Evolutionary conservation across 2,797 vertebrate genomes (phyloP).

Genomic region (Acipenser oxyrinchus): DNA sequence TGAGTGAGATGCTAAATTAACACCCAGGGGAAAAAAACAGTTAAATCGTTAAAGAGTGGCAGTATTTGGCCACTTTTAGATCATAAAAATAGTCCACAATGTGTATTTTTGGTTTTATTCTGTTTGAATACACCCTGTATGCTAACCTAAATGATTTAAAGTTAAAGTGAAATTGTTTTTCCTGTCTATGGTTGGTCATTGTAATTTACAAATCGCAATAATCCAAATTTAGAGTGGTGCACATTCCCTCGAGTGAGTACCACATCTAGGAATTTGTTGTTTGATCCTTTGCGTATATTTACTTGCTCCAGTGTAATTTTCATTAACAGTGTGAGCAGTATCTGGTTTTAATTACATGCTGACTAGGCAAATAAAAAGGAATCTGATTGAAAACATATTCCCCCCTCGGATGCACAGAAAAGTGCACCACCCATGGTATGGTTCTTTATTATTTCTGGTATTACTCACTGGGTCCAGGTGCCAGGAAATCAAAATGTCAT

Average conservation of each 20-base stretch:
- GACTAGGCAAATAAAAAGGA: not conserved
- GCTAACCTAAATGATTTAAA: too few relatives aligned
- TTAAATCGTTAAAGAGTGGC: too few relatives aligned
- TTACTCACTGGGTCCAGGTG: constrained; percentile 10
- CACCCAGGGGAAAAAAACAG: too few relatives aligned
- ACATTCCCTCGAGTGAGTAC: not conserved
- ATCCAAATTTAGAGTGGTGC: not conserved
- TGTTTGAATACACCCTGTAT: too few relatives aligned
- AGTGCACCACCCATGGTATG: not conserved
- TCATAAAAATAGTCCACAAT: too few relatives aligned
- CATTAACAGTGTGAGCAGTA: not conserved
- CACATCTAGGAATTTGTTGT: not conserved
- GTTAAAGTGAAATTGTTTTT: too few relatives aligned
- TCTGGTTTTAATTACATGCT: constrained; percentile 1
- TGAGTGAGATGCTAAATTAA: too few relatives aligned
- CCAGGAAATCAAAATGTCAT: constrained; percentile 17
- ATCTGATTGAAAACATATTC: constrained; percentile 15
- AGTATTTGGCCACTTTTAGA: too few relatives aligned
- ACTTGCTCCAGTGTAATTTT: not conserved
- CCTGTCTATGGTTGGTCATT: not conserved
- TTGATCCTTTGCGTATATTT: not conserved
- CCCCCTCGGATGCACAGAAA: not conserved
- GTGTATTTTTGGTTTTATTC: too few relatives aligned
- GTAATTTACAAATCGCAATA: not conserved
- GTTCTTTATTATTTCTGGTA: constrained; percentile 12